Evolutionary conservation across 2,888 invertebrate species (phyloP), one percentile per base, ranked within the genome.

Genomic region (Cryptosula pallasiana): DNA sequence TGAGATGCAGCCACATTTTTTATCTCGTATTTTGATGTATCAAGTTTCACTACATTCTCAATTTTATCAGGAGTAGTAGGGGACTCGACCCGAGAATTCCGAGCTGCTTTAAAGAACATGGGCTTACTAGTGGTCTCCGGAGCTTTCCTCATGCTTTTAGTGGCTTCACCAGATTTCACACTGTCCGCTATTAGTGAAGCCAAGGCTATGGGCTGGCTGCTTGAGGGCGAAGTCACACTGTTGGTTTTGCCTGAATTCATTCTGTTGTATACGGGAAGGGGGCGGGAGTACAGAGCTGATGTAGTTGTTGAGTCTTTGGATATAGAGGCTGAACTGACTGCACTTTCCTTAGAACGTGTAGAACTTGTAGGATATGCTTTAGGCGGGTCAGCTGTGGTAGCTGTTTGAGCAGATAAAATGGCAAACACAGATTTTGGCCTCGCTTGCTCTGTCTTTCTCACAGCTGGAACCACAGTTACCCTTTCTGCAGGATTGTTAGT

Each of bases 11-110:
- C 13, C 2, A 9, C 32, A 5, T 20, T 27, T 32, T 63, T 63
- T 9, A 32, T 27, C 32, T 63, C 63, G 32, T 25, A 63, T n/a
- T 63, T 63, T 13, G 32, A 63, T 29, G 63, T 63, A 32, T 63
- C 63, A 27, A 63, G 63, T 63, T 63, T 63, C 9, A 63, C 63
- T 29, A 63, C 63, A 63, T 63, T 63, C n/a, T 63, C 63, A 29
- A 63, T 63, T 9, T 27, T 63, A 63, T 63, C 63, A 34, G 34
- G 32, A 34, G 29, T 13, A 5, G 16, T 55, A 5, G 63, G 63
- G 9, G 32, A 9, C 2, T 63, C 63, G 1, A 63, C 63, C 5
- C 63, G 29, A 3, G 63, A 63, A 32, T 34, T 63, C 32, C 63
- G 2, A 16, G 20, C 27, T 32, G 63, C 63, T 32, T 63, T 63